These are phyloP conservation scores for Neoarius graeffei DNA, from an alignment of 2,113 vertebrate species.

Conservation along the genomic window DNA sequence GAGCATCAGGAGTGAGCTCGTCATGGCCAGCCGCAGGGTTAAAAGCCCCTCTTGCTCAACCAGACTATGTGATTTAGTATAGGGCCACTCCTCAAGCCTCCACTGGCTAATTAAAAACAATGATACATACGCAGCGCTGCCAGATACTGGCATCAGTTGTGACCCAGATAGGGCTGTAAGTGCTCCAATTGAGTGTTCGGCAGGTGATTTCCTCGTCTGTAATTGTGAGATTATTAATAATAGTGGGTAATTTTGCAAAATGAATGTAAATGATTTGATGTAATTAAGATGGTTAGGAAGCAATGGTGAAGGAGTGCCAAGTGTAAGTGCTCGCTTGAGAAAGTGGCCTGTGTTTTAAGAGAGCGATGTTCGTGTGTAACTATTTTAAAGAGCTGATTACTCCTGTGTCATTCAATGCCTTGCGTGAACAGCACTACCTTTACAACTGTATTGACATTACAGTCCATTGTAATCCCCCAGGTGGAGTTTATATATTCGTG, in stretches of 20 bases:
- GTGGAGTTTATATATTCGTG: background rate
- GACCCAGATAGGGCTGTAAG: constrained; percentile 35
- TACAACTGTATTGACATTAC: background rate
- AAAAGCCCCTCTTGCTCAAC: constrained; percentile 42
- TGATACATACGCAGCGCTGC: constrained; percentile 51
- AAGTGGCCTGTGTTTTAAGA: constrained; percentile 60
- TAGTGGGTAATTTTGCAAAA: constrained; percentile 80
- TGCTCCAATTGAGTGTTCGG: constrained; percentile 60
- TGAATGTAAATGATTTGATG: constrained; percentile 52
- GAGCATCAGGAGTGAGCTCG: constrained; percentile 31
- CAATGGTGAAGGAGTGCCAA: constrained; percentile 64
- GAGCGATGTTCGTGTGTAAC: constrained; percentile 29
- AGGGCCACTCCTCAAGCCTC: constrained; percentile 31
- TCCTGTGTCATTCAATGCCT: background rate
- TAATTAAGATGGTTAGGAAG: constrained; percentile 69
- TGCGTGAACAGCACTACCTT: too few species aligned
- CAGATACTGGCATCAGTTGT: constrained; percentile 23
- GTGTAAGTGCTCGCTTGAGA: constrained; percentile 36
- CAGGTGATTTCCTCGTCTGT: constrained; percentile 72
- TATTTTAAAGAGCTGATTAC: constrained; percentile 18
- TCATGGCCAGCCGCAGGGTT: constrained; percentile 43
- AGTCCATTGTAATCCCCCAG: background rate
- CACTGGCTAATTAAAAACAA: constrained; percentile 54
- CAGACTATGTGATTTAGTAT: constrained; percentile 30
- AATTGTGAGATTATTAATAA: constrained; percentile 81